These are phyloP conservation scores for Prietella phreatophila DNA, from an alignment of 2,113 vertebrate genomes.

Conservation along the genomic window DNA sequence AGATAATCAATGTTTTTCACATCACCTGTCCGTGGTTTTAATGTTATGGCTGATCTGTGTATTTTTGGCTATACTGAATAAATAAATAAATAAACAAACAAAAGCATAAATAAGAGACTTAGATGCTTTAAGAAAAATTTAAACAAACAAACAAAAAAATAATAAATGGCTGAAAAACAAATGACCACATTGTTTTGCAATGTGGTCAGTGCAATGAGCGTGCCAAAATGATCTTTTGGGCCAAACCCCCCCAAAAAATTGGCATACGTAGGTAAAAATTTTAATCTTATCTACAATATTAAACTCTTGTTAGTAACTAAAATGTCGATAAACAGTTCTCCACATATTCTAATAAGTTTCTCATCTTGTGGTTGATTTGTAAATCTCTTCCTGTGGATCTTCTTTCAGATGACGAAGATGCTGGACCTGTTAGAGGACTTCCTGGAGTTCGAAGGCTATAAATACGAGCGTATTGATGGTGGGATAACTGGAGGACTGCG, in stretches of 20 bases:
- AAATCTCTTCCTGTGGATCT: background rate
- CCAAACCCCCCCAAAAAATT: background rate
- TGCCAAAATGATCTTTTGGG: background rate
- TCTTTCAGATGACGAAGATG: conserved; percentile 95
- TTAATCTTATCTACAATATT: background rate
- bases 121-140: background rate
- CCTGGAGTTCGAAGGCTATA: conserved; percentile 93
- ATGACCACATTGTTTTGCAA: background rate
- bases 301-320: background rate
- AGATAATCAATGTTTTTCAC: too few relatives aligned
- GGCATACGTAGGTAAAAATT: background rate
- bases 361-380: background rate
- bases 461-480: conserved; percentile 93
- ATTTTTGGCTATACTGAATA: background rate
- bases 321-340: background rate
- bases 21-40: too few relatives aligned
- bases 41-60: too few relatives aligned
- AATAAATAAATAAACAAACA: background rate
- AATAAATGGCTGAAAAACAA: background rate
- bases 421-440: conserved; percentile 96
- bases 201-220: background rate
- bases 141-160: background rate
- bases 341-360: background rate
- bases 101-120: background rate
- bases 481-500: conserved; percentile 92